Conservation (phyloP, 2,113 vertebrate genomes). For the Muntiacus muntjak region DNA sequence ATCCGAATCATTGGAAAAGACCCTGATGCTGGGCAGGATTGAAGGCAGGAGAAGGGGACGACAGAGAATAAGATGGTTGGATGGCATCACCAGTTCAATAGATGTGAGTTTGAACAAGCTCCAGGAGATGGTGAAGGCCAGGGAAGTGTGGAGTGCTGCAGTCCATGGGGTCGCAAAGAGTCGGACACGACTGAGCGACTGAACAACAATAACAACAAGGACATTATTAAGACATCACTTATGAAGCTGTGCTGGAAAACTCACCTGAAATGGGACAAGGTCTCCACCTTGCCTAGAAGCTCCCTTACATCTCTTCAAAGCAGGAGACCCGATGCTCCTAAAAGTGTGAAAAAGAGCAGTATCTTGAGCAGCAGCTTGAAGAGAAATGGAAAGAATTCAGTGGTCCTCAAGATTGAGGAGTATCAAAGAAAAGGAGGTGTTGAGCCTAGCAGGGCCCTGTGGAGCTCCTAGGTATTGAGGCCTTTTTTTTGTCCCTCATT, state of each 20-base stretch:
- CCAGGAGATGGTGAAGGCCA: background rate
- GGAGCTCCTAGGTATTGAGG: background rate
- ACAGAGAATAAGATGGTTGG: background rate
- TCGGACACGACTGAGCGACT: background rate
- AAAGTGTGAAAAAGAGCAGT: background rate
- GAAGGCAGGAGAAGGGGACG: background rate
- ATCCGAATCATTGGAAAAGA: background rate
- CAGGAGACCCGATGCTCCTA: background rate
- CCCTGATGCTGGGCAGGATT: background rate
- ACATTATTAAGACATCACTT: background rate
- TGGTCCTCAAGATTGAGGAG: background rate
- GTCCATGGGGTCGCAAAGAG: background rate
- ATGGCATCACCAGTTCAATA: background rate
- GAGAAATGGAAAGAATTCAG: background rate
- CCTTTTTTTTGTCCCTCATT: background rate
- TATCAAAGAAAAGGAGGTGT: background rate
- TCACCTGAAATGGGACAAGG: background rate
- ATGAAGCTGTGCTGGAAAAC: background rate
- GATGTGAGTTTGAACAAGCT: background rate
- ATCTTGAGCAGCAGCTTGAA: background rate
- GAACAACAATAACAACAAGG: background rate
- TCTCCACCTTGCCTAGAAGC: background rate
- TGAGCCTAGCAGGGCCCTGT: background rate
- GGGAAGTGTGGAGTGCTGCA: background rate
- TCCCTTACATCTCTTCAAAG: background rate